Evolutionary conservation across 1,140 invertebrate species (phyloP).

Genomic region (Lucilia cuprina): DNA sequence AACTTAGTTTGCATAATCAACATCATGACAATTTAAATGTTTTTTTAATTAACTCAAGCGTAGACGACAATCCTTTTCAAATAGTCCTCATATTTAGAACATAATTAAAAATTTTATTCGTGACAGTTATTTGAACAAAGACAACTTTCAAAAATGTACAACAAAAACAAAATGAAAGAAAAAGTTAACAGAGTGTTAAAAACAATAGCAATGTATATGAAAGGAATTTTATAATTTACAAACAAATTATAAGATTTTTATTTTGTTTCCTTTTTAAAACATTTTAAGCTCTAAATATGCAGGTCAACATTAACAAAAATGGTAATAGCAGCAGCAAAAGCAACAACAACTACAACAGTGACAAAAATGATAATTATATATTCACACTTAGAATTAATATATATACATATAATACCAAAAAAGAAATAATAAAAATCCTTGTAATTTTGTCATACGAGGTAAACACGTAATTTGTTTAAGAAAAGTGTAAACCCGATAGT

Average conservation of each 20-base stretch:
- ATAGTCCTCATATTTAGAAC: not conserved
- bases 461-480: not conserved
- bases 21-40: not conserved
- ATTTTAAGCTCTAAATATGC: not conserved
- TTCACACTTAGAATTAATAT: no score
- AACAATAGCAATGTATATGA: not conserved
- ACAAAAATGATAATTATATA: no score
- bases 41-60: not conserved
- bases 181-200: not conserved
- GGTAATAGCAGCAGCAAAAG: no score
- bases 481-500: not conserved
- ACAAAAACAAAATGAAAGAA: not conserved
- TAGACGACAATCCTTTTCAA: not conserved
- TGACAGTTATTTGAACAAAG: not conserved
- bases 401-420: not conserved
- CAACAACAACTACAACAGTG: no score
- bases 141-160: not conserved
- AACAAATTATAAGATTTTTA: not conserved
- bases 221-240: not conserved
- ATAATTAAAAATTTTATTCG: not conserved
- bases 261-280: not conserved
- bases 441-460: not conserved
- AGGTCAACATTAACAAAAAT: not conserved
- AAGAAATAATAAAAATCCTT: not conserved
- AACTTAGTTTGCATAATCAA: not conserved